Evolutionary conservation across 2,888 invertebrate species (phyloP), one percentile per base, ranked within the genome.

Genomic region (Tortricodes alternella): DNA sequence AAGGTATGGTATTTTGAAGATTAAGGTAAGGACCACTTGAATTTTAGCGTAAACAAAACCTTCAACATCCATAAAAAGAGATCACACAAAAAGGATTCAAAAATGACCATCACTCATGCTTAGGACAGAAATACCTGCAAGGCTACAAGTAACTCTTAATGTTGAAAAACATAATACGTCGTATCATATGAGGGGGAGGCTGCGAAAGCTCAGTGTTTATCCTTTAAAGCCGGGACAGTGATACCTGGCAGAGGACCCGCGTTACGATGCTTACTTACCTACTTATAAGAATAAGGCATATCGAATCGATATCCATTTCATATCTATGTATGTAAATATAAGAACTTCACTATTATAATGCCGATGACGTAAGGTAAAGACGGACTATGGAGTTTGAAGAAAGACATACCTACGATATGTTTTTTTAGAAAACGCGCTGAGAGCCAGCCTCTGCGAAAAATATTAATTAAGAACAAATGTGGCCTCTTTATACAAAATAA

Each of bases 171-270:
- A 60, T 58, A 57, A 59, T 53, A 53, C 62, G 62, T 61, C 61
- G 65, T 76, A 71, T 67, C 57, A 67, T 71, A 69, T 67, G 58
- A 55, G 53, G 53, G 60, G 55, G 52, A n/a, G 52, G 59, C 60
- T 58, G 61, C 58, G 37, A 64, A 65, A 75, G 70, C 71, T 68
- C 61, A 61, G 68, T 68, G 75, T 74, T 78, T 73, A 78, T 77
- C 77, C 63, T 60, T 64, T 66, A 68, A 70, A 74, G 64, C 72
- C 66, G 71, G 68, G 70, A 71, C 67, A 68, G 71, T 67, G 71
- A 69, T 71, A 71, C 68, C 65, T 65, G 69, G 62, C 67, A 72
- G 70, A 46, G 59, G 66, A 68, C 72, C 73, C 69, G 67, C 55
- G 55, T 46, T 48, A 59, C 55, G 60, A 52, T 61, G 58, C 64